Conservation (phyloP, 2,888 invertebrate species). For the Bombylius major region DNA sequence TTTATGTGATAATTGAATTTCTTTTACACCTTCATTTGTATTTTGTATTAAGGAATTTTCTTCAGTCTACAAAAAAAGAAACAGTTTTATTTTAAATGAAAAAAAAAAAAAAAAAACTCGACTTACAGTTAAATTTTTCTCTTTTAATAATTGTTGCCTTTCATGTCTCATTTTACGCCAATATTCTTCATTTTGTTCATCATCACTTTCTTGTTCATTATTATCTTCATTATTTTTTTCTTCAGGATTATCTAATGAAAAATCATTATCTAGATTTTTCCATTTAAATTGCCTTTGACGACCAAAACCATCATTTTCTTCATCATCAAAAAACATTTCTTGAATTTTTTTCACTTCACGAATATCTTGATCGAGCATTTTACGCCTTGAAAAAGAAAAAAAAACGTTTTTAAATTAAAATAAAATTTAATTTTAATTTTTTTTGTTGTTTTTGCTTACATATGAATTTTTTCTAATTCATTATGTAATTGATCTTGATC, state of each 20-base stretch:
- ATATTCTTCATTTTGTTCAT: slow-evolving; percentile 61
- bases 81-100: neutral
- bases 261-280: slow-evolving; percentile 56
- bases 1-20: neutral
- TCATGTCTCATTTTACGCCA: slow-evolving; percentile 72
- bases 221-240: slow-evolving; percentile 31
- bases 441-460: slow-evolving; percentile 42
- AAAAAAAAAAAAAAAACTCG: neutral
- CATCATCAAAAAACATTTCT: slow-evolving; percentile 80
- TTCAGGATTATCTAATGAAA: slow-evolving; percentile 21
- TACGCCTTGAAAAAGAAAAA: slow-evolving; percentile 43
- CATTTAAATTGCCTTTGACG: slow-evolving; percentile 74
- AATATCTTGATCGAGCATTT: slow-evolving; percentile 77
- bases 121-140: neutral
- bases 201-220: slow-evolving; percentile 38
- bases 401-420: neutral
- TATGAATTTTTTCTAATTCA: slow-evolving; percentile 74
- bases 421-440: neutral
- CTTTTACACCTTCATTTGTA: neutral
- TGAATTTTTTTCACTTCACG: slow-evolving; percentile 71
- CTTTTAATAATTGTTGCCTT: slow-evolving; percentile 58
- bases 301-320: slow-evolving; percentile 64
- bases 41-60: neutral
- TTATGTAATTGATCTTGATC: slow-evolving; percentile 64
- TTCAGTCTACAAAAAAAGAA: neutral